Percentiles rank a stretch among this genome's conserved stretches.
phyloP scores from a whole-genome alignment of 37 sponge, comb jelly and placozoan genomes.

The Cladorhizidae sp. region DNA sequence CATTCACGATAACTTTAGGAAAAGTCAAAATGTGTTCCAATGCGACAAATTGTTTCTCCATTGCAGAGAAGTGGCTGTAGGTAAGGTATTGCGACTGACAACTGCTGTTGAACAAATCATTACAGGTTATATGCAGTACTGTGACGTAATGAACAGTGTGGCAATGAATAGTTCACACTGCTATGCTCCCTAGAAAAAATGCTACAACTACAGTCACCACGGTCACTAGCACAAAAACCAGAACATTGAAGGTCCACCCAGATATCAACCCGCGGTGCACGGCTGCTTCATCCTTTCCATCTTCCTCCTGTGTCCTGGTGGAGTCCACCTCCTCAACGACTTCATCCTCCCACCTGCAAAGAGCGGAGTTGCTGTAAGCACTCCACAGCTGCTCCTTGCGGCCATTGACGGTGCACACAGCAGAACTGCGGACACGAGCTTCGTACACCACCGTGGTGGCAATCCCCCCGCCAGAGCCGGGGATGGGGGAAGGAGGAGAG shows the following conservation, averaged over 20 bases:
- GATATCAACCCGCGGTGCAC: neutral
- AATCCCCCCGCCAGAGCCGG: neutral
- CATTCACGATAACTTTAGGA: no score
- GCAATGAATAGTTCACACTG: neutral
- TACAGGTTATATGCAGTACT: no score
- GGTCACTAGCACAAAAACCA: conserved; percentile 24
- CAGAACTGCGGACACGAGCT: conserved; percentile 33
- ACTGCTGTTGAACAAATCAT: no score
- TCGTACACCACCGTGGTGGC: neutral
- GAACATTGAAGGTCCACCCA: neutral
- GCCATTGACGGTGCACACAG: conserved; percentile 29
- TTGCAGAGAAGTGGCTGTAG: no score
- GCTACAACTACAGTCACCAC: conserved; percentile 16
- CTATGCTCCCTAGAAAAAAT: conserved; percentile 15
- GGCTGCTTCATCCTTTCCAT: neutral
- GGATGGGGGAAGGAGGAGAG: neutral
- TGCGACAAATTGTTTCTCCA: no score
- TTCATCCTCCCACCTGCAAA: conserved; percentile 18
- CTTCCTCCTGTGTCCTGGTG: neutral
- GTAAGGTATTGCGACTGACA: no score
- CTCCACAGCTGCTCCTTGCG: conserved; percentile 51
- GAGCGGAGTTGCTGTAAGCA: neutral
- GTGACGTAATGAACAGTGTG: no score
- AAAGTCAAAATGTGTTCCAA: no score
- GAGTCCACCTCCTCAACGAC: neutral